Evolutionary conservation across 2,797 vertebrate species (phyloP).

Genomic region (Merluccius polli): DNA sequence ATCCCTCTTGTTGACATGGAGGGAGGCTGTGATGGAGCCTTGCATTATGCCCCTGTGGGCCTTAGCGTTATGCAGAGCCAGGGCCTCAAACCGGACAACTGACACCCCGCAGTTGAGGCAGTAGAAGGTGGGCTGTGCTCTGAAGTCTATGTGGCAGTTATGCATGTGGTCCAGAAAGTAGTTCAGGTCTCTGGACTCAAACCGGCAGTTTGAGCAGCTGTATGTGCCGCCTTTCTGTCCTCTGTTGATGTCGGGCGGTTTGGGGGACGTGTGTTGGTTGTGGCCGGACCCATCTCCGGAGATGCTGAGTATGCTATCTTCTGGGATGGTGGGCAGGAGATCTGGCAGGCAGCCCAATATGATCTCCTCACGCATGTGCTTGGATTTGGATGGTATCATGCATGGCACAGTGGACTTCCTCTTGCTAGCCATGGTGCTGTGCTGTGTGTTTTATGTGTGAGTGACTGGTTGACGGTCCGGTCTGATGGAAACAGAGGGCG

Average conservation of each 20-base stretch:
- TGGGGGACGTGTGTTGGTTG: conserved; percentile 63
- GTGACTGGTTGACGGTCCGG: conserved; percentile 57
- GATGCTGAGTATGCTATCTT: conserved; percentile 76
- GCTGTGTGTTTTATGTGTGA: conserved; percentile 54
- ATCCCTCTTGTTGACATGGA: conserved; percentile 83
- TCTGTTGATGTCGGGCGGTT: conserved; percentile 58
- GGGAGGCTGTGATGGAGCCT: conserved; percentile 69
- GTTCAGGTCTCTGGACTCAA: conserved; percentile 84
- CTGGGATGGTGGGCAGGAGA: conserved; percentile 76
- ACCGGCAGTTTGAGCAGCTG: conserved; percentile 84
- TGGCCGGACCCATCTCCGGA: conserved; percentile 66
- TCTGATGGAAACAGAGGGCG: conserved; percentile 66
- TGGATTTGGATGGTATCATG: conserved; percentile 95
- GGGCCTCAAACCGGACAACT: conserved; percentile 85
- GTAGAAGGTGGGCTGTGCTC: conserved; percentile 85
- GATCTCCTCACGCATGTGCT: conserved; percentile 81
- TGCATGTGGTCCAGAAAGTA: conserved; percentile 91
- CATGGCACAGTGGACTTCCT: conserved; percentile 96
- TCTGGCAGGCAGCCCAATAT: conserved; percentile 72
- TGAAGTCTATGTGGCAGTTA: conserved; percentile 88
- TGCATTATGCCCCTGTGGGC: conserved; percentile 73
- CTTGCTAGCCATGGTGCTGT: conserved; percentile 90
- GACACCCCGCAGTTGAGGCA: conserved; percentile 84
- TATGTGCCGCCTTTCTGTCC: conserved; percentile 74
- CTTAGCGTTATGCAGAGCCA: conserved; percentile 86